These are phyloP conservation scores for Stegodyphus dumicola DNA, from an alignment of 1,140 invertebrate genomes.

Conservation along the genomic window DNA sequence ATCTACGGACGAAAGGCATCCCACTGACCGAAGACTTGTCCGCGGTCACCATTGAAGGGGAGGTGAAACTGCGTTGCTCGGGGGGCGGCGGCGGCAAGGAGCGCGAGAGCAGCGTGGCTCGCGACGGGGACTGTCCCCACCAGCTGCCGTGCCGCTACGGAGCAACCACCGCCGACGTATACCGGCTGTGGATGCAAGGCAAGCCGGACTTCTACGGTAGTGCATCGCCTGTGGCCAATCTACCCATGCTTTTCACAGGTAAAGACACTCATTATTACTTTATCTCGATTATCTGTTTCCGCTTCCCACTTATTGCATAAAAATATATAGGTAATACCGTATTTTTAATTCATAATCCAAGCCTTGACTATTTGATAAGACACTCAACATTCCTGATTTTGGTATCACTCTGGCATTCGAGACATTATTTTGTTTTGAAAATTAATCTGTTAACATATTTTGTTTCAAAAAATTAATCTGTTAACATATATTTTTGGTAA, in stretches of 20 bases:
- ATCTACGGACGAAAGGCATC: not conserved
- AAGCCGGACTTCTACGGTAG: constrained; percentile 57
- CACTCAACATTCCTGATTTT: too few species aligned
- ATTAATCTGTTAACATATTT: too few species aligned
- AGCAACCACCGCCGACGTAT: constrained; percentile 53
- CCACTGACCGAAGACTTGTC: not conserved
- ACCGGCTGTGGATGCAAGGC: constrained; percentile 54
- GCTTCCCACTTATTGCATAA: too few species aligned
- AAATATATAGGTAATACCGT: too few species aligned
- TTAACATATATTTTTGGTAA: too few species aligned
- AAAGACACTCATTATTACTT: not conserved
- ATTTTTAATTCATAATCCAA: too few species aligned
- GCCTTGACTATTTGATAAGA: too few species aligned
- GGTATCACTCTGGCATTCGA: too few species aligned
- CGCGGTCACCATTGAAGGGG: constrained; percentile 41
- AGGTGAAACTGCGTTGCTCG: constrained; percentile 34
- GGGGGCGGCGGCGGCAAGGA: constrained; percentile 30
- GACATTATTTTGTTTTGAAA: too few species aligned
- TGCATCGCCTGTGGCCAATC: constrained; percentile 64
- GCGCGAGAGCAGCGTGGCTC: constrained; percentile 30
- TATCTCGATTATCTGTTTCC: too few species aligned
- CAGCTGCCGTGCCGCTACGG: constrained; percentile 57
- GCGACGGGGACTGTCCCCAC: constrained; percentile 45
- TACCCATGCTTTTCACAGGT: constrained; percentile 64
- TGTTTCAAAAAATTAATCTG: too few species aligned